A percentile compares a stretch with the other conserved stretches of the same genome.
phyloP scores from a whole-genome alignment of 2,888 invertebrate species.

The Nineta flava region DNA sequence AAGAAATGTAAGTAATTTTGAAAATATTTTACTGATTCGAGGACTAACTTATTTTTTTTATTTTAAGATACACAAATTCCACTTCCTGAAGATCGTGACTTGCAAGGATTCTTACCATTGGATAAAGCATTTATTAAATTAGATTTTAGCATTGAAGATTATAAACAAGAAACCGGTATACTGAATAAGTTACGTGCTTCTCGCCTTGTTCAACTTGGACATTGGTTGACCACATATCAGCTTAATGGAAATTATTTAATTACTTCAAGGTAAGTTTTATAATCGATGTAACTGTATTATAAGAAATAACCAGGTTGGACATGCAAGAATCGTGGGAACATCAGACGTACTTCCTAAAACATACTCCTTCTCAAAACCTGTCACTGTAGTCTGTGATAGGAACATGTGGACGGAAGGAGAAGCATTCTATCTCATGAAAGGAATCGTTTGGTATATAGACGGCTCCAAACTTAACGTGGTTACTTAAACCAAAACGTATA shows the following conservation, averaged over 20 bases:
- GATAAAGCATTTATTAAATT: constrained; percentile 40
- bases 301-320: neutral
- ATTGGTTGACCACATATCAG: constrained; percentile 30
- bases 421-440: too few species aligned
- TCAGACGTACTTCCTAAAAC: too few species aligned
- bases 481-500: too few species aligned
- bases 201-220: constrained; percentile 32
- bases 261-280: constrained; percentile 18
- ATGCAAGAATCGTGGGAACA: neutral
- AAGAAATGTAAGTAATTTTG: constrained; percentile 33
- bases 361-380: too few species aligned
- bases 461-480: too few species aligned
- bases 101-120: constrained; percentile 65
- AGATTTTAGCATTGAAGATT: constrained; percentile 30
- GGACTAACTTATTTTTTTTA: constrained; percentile 2
- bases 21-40: neutral
- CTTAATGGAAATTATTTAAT: constrained; percentile 27
- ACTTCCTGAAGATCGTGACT: constrained; percentile 61
- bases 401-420: too few species aligned
- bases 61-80: constrained; percentile 44
- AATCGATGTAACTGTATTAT: too few species aligned
- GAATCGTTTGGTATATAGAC: too few species aligned
- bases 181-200: constrained; percentile 32
- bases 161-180: constrained; percentile 24
- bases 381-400: too few species aligned